phyloP scores from a whole-genome alignment of 2,888 invertebrate species.

The Chaetoderma sp. region DNA sequence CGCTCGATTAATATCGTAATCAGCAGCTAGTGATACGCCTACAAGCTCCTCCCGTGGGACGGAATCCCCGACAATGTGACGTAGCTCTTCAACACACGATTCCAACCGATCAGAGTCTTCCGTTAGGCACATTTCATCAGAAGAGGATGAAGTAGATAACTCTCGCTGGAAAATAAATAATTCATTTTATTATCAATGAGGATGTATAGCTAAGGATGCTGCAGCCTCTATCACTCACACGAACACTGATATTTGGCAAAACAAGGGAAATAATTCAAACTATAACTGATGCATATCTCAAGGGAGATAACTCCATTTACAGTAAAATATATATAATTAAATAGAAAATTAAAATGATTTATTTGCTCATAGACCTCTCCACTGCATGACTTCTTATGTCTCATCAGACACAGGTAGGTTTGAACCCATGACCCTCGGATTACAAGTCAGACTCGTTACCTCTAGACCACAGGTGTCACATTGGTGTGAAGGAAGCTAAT shows the following conservation, averaged over 20 bases:
- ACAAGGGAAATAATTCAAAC: background rate
- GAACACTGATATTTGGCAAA: background rate
- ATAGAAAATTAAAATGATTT: too few relatives aligned
- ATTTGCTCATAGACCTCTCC: too few relatives aligned
- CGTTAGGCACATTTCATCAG: conserved; percentile 60
- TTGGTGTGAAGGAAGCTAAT: too few relatives aligned
- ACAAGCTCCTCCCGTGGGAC: conserved; percentile 72
- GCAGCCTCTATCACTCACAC: background rate
- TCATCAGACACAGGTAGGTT: too few relatives aligned
- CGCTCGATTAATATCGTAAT: conserved; percentile 75
- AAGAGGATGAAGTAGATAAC: conserved; percentile 58
- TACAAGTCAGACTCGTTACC: too few relatives aligned
- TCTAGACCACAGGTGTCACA: too few relatives aligned
- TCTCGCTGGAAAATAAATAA: conserved; percentile 28
- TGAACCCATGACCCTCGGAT: too few relatives aligned
- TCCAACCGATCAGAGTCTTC: conserved; percentile 69
- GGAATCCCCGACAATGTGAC: conserved; percentile 73
- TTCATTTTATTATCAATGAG: background rate
- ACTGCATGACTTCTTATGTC: too few relatives aligned
- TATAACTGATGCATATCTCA: too few relatives aligned
- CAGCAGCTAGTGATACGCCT: conserved; percentile 73
- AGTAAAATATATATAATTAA: too few relatives aligned
- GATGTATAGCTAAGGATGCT: background rate
- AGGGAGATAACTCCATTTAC: too few relatives aligned
- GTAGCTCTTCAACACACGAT: conserved; percentile 71